Evolutionary conservation across 2,113 vertebrate genomes (phyloP).

Genomic region (Carlito syrichta): DNA sequence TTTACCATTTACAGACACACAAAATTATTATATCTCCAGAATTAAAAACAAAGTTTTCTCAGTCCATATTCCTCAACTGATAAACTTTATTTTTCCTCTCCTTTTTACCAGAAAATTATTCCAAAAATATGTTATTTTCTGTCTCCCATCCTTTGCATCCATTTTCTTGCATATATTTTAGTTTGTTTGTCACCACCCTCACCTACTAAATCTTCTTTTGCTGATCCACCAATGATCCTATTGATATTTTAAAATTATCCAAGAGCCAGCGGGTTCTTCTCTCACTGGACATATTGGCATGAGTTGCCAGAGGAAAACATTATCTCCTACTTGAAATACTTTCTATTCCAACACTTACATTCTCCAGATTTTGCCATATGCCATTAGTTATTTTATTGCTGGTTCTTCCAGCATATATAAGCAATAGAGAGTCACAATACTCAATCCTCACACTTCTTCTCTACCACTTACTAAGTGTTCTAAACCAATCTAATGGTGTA

Average conservation of each 20-base stretch:
- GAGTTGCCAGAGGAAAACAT: not conserved
- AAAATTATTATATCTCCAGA: not conserved
- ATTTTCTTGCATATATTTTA: not conserved
- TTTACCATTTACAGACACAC: not conserved
- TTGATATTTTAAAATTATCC: not conserved
- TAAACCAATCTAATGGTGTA: not conserved
- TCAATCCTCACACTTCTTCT: not conserved
- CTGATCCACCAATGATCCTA: not conserved
- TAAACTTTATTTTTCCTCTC: not conserved
- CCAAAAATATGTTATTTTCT: not conserved
- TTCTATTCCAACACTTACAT: not conserved
- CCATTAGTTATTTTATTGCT: not conserved
- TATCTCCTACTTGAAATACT: not conserved
- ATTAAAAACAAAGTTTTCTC: not conserved
- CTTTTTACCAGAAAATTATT: not conserved
- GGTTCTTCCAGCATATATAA: not conserved
- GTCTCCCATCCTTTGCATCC: not conserved
- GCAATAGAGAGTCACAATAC: not conserved
- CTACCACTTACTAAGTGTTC: not conserved
- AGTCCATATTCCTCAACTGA: not conserved
- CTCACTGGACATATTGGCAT: not conserved
- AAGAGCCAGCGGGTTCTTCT: not conserved
- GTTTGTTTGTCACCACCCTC: not conserved
- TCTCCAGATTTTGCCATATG: not conserved
- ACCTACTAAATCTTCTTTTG: not conserved